Base-by-base conservation (phyloP, 2,888 invertebrate genomes). In the Argyresthia albistria region DNA sequence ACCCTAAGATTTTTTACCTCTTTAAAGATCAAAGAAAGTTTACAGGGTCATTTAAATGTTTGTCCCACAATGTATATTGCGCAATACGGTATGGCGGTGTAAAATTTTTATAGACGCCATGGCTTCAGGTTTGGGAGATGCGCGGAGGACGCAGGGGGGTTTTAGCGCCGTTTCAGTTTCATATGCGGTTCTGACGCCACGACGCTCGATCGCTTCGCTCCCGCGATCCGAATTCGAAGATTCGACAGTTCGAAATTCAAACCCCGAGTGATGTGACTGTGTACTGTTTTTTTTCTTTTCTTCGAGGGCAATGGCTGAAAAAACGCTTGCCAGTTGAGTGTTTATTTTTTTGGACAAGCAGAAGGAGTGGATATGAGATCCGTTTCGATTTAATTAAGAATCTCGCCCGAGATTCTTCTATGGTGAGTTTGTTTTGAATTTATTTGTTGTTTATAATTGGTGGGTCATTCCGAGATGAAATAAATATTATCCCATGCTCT, bases 31-130 rank as follows among this genome's bases (percentile, higher is more conserved):
- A 48, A 48, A 48, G 37, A 36, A 9, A 12, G 37, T 48, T 48
- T 39, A 37, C 48, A 15, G 14, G 10, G 48, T 37, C 48, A 15
- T 48, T 48, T 36, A 37, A 15, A 48, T 48, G 37, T 46, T n/a
- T 48, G 25, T 37, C 48, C 37, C 58, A 56, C 66, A 71, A 73
- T 70, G 67, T 71, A 76, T 78, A 79, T 70, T 73, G 75, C 81
- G 82, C 80, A 79, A 76, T 77, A 80, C 70, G 74, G 67, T 65
- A 57, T 48, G 48, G 48, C 37, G 67, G 66, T 68, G 65, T 69
- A 73, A 74, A 78, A 77, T 79, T 81, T 80, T 76, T 74, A 80
- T 81, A 76, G 69, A 15, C 10, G 37, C 48, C 48, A 37, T 36
- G 48, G 37, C 8, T 37, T 37, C 45, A 45, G 12, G 45, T 9